Evolutionary conservation across 2,113 vertebrate species (phyloP), one percentile per base, ranked within the genome.

Genomic region (Orientallactaga bullata): DNA sequence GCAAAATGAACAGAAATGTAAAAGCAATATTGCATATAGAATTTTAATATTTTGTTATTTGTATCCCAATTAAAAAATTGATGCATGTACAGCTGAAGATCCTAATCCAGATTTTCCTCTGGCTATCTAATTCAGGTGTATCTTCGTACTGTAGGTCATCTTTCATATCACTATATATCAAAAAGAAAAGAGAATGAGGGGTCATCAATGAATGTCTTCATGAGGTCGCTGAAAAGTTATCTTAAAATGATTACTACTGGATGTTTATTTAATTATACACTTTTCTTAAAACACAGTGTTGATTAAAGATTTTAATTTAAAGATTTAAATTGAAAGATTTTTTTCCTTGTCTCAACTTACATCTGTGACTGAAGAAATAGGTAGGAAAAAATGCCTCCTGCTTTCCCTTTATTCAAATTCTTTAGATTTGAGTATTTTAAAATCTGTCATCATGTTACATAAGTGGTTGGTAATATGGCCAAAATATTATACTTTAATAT

Each of bases 241-340:
- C 35, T 73, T 73, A 55, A 94, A 87, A 91, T 77, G 74, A 39
- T 35, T 55, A 23, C 6, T 35, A 66, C 82, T 0, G 42, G 55
- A 65, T n/a, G 15, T 65, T 0, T 78, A 26, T 42, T 82, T 88
- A 61, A 2, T 55, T 55, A 16, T 37, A 63, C 58, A 69, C 42
- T 88, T 74, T 55, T 21, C 55, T 89, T n/a, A 35, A 90, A 93
- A 74, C 6, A n/a, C 32, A 76, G 92, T 84, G 12, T 10, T 84
- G 68, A 85, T 77, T 89, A 92, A 47, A n/a, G n/a, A n/a, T n/a
- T n/a, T n/a, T n/a, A n/a, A 39, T 55, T 30, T 35, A 66, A 88
- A 47, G 32, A 73, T 42, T 87, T 88, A 20, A n/a, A 18, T 76
- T 74, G 26, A 81, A 82, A 74, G 17, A 35, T 15, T n/a, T 66